Evolutionary conservation across 2,113 vertebrate species (phyloP).

Genomic region (Macquaria ambigua): DNA sequence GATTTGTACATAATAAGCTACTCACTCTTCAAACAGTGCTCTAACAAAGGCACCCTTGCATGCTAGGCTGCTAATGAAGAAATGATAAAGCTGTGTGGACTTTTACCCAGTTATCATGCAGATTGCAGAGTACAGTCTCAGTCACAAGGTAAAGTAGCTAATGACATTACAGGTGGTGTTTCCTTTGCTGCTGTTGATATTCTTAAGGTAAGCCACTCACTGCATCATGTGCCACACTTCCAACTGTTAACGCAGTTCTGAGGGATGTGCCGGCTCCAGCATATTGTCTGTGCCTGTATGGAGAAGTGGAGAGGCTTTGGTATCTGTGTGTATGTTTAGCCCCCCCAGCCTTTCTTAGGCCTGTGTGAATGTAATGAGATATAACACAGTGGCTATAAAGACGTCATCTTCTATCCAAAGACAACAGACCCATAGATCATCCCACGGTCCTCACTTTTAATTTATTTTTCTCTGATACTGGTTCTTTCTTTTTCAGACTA

Average conservation of each 20-base stretch:
- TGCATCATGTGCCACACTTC: constrained; percentile 47
- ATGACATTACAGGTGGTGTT: constrained; percentile 42
- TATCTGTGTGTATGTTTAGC: not conserved
- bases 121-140: constrained; percentile 16
- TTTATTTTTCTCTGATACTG: constrained; percentile 36
- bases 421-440: constrained; percentile 1
- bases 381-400: not conserved
- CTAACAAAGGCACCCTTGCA: not conserved
- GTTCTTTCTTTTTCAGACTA: constrained; percentile 18
- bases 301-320: constrained; percentile 4
- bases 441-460: not conserved
- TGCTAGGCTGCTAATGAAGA: not conserved
- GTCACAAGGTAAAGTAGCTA: constrained; percentile 44
- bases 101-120: constrained; percentile 25
- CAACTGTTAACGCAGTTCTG: constrained; percentile 9
- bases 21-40: not conserved
- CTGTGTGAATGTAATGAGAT: constrained; percentile 16
- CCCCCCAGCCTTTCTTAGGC: not conserved
- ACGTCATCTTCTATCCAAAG: not conserved
- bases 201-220: constrained; percentile 58
- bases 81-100: constrained; percentile 11
- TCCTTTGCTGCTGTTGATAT: constrained; percentile 42
- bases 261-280: not conserved
- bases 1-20: constrained; percentile 1
- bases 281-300: not conserved